Percentiles rank a stretch among this genome's conserved stretches.
Evolutionary conservation across 1,140 invertebrate species (phyloP).

Genomic region (Oryzaephilus surinamensis): DNA sequence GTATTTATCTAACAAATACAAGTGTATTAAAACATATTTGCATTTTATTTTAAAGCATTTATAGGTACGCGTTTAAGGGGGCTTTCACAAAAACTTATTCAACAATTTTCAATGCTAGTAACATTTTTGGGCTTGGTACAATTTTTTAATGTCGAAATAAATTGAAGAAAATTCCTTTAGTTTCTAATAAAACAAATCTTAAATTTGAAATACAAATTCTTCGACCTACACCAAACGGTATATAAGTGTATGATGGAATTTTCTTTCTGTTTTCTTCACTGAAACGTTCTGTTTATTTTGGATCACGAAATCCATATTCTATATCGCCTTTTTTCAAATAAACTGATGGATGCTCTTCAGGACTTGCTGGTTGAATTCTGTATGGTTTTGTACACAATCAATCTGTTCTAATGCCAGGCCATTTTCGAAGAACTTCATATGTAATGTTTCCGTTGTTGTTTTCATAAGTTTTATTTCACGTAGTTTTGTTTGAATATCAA

Average conservation of each 20-base stretch:
- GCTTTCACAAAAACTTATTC: too few species aligned
- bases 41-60: too few species aligned
- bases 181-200: conserved; percentile 36
- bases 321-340: conserved; percentile 22
- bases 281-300: conserved; percentile 41
- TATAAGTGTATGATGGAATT: conserved; percentile 38
- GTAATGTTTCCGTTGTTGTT: conserved; percentile 14
- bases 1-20: too few species aligned
- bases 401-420: conserved; percentile 25
- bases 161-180: conserved; percentile 37
- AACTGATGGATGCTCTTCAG: conserved; percentile 10
- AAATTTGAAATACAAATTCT: conserved; percentile 26
- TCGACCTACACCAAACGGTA: conserved; percentile 46
- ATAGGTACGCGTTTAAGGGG: too few species aligned
- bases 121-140: conserved; percentile 29
- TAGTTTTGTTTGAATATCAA: conserved; percentile 39
- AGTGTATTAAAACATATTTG: too few species aligned
- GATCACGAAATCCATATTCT: conserved; percentile 38
- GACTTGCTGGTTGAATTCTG: conserved; percentile 7
- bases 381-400: conserved; percentile 32
- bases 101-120: conserved; percentile 26
- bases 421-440: conserved; percentile 17
- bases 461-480: conserved; percentile 14
- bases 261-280: conserved; percentile 35
- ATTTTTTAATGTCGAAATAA: conserved; percentile 46